Base-by-base conservation (phyloP, 2,888 invertebrate genomes). In the Epistrophe eligans region DNA sequence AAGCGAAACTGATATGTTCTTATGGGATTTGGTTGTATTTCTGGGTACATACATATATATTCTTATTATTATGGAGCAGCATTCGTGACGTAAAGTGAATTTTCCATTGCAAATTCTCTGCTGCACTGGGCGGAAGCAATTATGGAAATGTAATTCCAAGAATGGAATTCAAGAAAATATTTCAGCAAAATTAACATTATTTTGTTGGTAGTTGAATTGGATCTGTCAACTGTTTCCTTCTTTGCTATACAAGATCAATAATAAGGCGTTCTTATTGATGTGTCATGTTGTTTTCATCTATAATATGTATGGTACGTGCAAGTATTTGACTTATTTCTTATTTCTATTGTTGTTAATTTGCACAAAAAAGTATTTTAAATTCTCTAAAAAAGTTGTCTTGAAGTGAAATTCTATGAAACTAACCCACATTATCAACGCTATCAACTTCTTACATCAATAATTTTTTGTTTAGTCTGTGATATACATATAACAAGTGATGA, bases 101-200 rank as follows among this genome's bases (percentile, higher is more conserved):
- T 73, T 62, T 60, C 32, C 64, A 72, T 55, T 70, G 38, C 24
- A n/a, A 55, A 15, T 67, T 8, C 13, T 8, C 13, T 50, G 7
- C 72, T 77, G 77, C 80, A 84, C 66, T 84, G 80, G 80, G 77
- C 83, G 79, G 48, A 55, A 73, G 79, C 72, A 80, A 84, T 80
- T 84, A 84, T 84, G 84, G 76, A 84, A 72, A 76, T 84, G 76
- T 71, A 76, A 84, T 76, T 80, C 57, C 64, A 72, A 76, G 62
- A 72, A 64, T n/a, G 70, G 57, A 80, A 71, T 76, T 66, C 35
- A 17, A 66, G 79, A 50, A 66, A 66, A 52, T 67, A n/a, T 64
- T 76, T 76, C 57, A 71, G 48, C 50, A 50, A 58, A 71, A 76
- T 76, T 71, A 70, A 74, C 57, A 55, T 55, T 38, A 70, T 79